Evolutionary conservation across 2,888 invertebrate genomes (phyloP), one percentile per base, ranked within the genome.

Genomic region (Candidula unifasciata): DNA sequence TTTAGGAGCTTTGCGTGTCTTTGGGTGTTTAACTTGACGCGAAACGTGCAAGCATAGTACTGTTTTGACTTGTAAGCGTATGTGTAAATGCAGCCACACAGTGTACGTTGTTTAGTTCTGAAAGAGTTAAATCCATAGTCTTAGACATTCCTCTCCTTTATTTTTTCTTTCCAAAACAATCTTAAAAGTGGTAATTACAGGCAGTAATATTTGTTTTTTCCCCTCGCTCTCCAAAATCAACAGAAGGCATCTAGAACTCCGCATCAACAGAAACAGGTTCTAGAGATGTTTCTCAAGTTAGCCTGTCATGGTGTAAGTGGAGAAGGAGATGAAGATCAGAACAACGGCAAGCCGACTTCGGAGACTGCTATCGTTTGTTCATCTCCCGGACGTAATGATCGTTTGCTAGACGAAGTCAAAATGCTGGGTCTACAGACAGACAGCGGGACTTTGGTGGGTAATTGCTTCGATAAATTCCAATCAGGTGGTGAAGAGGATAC

Each of bases 251-350:
- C 18, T 5, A 30, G 21, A 35, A 57, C 54, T 10, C 27, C 3
- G 8, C 10, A 30, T 24, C 24, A 82, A 30, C 44, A 30, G 68
- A 64, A 77, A 27, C 21, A 13, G 24, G 68, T 82, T 21, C 24
- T 82, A 52, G 35, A 27, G 30, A 13, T 82, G 33, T 82, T 74
- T 33, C 74, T 82, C 24, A 74, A 44, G 24, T 68, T 82, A 16
- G 76, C 77, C 5, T 35, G 60, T 33, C 66, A 77, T 54, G 82
- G 76, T 27, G n/a, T 44, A 0, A 76, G 76, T 8, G 16, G 6
- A 10, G 52, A 68, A 21, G 54, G 52, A 16, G 18, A 54, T 0
- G 30, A n/a, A 33, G 54, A 68, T 27, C 10, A 1, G 27, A 54
- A 54, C n/a, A n/a, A 35, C 3, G 81, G 37, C 44, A 44, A 54